phyloP scores from a whole-genome alignment of 2,113 vertebrate genomes.

The Aphelocoma coerulescens region DNA sequence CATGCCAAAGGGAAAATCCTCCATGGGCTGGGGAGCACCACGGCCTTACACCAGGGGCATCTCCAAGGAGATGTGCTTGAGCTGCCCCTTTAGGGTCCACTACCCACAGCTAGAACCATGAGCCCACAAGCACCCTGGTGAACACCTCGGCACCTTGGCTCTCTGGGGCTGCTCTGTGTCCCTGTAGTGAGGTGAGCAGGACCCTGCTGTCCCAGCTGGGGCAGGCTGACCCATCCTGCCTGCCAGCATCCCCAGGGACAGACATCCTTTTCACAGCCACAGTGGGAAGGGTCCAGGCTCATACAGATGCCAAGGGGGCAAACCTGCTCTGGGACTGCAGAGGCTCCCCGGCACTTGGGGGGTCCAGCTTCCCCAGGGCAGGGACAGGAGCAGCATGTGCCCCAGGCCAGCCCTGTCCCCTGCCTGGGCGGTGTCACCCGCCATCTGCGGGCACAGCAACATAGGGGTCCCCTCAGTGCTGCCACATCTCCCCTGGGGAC shows the following conservation, averaged over 20 bases:
- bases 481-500: not conserved
- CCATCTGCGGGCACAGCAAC: not conserved
- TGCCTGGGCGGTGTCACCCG: fast-evolving
- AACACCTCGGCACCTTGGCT: not conserved
- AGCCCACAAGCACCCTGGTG: not conserved
- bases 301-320: not conserved
- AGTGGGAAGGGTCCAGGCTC: not conserved
- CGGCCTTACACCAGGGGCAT: not conserved
- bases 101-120: not conserved
- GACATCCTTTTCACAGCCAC: not conserved
- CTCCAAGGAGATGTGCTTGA: not conserved
- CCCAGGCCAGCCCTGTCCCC: not conserved
- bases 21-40: not conserved
- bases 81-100: not conserved
- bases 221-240: not conserved
- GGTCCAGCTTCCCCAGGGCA: not conserved
- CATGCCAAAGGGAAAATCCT: not conserved
- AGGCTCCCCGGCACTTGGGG: not conserved
- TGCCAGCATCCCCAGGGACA: not conserved
- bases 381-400: not conserved
- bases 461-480: not conserved
- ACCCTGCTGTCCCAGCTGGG: not conserved
- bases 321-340: not conserved
- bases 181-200: not conserved
- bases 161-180: not conserved